Percentiles rank a stretch among this genome's conserved stretches.
Evolutionary conservation across 2,888 invertebrate genomes (phyloP).

Genomic region (Automeris io): DNA sequence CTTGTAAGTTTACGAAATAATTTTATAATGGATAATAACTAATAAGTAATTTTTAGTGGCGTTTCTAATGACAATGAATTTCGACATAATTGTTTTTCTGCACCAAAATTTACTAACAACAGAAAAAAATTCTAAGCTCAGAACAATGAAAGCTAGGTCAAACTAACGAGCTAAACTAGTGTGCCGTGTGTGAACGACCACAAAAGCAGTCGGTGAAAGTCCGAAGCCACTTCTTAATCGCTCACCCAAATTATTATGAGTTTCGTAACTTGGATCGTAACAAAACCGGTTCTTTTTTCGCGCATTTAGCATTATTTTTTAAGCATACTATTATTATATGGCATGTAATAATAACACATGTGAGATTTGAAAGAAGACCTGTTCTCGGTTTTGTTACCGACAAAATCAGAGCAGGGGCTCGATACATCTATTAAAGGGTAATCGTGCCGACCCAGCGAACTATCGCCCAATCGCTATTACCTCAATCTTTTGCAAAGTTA

Average conservation of each 20-base stretch:
- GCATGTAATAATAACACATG: constrained; percentile 46
- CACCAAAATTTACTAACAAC: constrained; percentile 35
- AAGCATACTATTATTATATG: constrained; percentile 38
- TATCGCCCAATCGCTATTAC: too few relatives aligned
- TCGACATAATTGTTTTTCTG: too few relatives aligned
- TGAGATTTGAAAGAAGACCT: constrained; percentile 49
- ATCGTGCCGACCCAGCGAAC: too few relatives aligned
- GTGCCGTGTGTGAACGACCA: constrained; percentile 43
- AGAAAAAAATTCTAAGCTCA: constrained; percentile 38
- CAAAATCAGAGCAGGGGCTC: constrained; percentile 35
- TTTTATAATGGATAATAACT: too few relatives aligned
- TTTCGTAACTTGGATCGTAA: constrained; percentile 63
- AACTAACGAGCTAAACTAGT: constrained; percentile 48
- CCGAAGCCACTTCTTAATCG: constrained; percentile 53
- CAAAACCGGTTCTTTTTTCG: constrained; percentile 47
- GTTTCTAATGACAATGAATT: too few relatives aligned
- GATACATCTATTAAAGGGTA: constrained; percentile 36
- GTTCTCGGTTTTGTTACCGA: constrained; percentile 42
- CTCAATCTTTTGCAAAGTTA: too few relatives aligned
- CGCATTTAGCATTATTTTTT: constrained; percentile 34
- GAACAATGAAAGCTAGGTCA: constrained; percentile 59
- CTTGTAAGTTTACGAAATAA: too few relatives aligned
- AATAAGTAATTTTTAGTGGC: too few relatives aligned
- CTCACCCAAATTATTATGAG: constrained; percentile 52
- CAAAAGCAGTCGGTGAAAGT: constrained; percentile 70